Base-by-base conservation (phyloP, 2,797 vertebrate genomes). In the Coreius guichenoti region DNA sequence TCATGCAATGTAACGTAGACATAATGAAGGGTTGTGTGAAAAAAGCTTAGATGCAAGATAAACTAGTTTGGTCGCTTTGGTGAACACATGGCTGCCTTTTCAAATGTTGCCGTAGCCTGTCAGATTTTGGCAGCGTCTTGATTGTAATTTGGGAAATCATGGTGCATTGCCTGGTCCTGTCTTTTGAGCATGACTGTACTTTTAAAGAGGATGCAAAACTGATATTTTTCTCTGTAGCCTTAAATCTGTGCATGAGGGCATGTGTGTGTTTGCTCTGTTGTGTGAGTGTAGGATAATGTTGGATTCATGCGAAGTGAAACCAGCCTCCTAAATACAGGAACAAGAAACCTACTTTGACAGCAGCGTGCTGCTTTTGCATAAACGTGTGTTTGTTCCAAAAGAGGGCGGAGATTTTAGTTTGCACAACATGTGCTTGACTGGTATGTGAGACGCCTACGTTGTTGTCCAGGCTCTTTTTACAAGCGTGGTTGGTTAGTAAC, bases 341-440 rank as follows among this genome's bases (percentile, higher is more conserved):
- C 47, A 70, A 69, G 29, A 75, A 67, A 19, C 31, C 33, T 43
- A 31, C 23, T 77, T 67, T 68, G 82, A 84, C 73, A 68, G 36
- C 17, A 67, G n/a, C 5, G 13, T 51, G 58, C 65, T 82, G 76
- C 54, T 80, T 58, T 11, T 83, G 65, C 31, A 73, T 58, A 65
- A 86, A 43, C 81, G 39, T 90, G 80, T 86, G 80, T 86, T 77
- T 87, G 82, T 29, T 75, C 58, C 82, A 80, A 68, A 39, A 54
- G 87, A 85, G 88, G 91, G 90, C 78, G 89, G 91, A 89, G 93
- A 89, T 81, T 93, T 68, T 81, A 82, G 90, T 91, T 94, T 94
- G 93, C 92, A 92, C 94, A 94, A 93, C 90, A 89, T 88, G 81
- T 89, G 90, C 79, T 82, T 75, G 86, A 75, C 74, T 92, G 89